phyloP scores from a whole-genome alignment of 2,113 vertebrate species.

The Recurvirostra avosetta region DNA sequence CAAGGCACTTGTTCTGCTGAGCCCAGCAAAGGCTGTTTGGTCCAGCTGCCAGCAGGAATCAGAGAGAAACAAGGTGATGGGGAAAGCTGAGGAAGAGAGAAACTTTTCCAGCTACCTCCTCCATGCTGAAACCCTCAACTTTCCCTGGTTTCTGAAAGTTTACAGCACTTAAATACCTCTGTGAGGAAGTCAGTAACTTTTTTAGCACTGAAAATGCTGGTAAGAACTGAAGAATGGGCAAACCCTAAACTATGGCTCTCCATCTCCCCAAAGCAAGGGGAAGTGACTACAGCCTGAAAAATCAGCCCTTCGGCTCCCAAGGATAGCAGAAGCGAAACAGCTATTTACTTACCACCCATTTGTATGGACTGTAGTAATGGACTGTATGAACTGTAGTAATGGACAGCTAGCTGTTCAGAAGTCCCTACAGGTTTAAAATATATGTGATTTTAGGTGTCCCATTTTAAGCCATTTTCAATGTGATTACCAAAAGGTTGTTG shows the following conservation, averaged over 20 bases:
- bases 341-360: not conserved
- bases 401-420: not conserved
- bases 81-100: not conserved
- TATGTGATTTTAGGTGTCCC: not conserved
- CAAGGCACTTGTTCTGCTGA: not conserved
- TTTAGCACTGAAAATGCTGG: not conserved
- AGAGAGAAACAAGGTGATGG: not conserved
- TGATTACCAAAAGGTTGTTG: not conserved
- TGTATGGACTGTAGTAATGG: not conserved
- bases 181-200: not conserved
- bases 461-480: not conserved
- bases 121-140: not conserved
- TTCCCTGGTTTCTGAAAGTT: not conserved
- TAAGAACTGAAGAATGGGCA: not conserved
- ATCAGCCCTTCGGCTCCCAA: not conserved
- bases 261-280: not conserved
- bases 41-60: not conserved
- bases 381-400: not conserved
- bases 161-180: not conserved
- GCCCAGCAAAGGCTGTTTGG: not conserved
- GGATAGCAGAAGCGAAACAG: not conserved
- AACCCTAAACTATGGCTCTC: not conserved
- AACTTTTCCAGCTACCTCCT: not conserved
- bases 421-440: not conserved
- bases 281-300: not conserved